Conservation (phyloP, 1,140 invertebrate genomes). For the Eubasilissa regina region DNA sequence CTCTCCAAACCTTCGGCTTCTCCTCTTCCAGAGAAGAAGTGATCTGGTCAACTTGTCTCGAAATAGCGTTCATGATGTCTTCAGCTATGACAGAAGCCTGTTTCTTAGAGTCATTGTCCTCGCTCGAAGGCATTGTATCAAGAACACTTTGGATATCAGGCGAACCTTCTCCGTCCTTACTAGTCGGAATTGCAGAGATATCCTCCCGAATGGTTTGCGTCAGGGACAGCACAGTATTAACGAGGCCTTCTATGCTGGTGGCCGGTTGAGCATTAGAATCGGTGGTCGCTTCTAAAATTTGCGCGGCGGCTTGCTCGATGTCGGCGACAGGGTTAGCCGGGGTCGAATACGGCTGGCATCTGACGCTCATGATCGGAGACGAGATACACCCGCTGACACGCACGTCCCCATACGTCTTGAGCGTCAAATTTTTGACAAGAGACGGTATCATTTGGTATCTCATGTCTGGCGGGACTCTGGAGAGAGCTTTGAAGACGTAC, state of each 20-base stretch:
- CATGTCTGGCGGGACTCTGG: slow-evolving; percentile 27
- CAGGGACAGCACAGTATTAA: slow-evolving; percentile 22
- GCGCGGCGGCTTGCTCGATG: slow-evolving; percentile 27
- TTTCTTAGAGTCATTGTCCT: background rate
- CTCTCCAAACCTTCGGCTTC: slow-evolving; percentile 29
- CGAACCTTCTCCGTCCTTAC: background rate
- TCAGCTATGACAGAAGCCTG: background rate
- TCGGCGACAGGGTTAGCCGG: background rate
- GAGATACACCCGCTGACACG: slow-evolving; percentile 25
- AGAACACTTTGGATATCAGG: background rate
- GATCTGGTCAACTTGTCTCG: background rate
- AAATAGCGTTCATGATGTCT: background rate
- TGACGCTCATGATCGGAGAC: slow-evolving; percentile 27
- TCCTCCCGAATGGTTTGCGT: slow-evolving; percentile 6
- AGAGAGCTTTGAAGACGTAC: slow-evolving; percentile 34
- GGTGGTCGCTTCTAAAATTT: slow-evolving; percentile 16
- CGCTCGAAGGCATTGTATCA: no score
- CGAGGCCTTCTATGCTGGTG: slow-evolving; percentile 23
- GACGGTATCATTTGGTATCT: slow-evolving; percentile 28
- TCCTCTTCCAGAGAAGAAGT: background rate
- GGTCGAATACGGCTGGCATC: slow-evolving; percentile 1
- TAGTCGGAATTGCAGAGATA: background rate
- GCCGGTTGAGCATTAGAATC: background rate
- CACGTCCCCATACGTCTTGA: slow-evolving; percentile 35
- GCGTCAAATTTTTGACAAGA: slow-evolving; percentile 26